Conservation (phyloP, 2,113 vertebrate species). For the Zapornia atra region DNA sequence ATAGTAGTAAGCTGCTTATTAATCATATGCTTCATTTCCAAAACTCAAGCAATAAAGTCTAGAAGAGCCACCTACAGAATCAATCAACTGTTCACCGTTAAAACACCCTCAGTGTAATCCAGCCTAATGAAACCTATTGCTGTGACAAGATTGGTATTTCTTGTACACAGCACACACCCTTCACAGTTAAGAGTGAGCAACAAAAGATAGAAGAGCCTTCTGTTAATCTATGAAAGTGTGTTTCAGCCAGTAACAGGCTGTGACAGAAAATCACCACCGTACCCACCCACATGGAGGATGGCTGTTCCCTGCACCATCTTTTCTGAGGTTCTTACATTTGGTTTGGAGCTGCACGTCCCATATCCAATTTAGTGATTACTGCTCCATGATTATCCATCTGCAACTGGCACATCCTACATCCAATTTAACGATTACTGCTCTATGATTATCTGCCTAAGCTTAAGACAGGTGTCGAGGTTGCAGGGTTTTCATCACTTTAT, state of each 20-base stretch:
- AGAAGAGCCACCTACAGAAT: background rate
- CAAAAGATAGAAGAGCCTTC: background rate
- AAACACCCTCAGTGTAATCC: background rate
- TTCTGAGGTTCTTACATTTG: background rate
- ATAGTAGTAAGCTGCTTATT: background rate
- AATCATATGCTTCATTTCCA: background rate
- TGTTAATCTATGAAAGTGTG: rapidly evolving
- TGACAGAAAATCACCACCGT: background rate
- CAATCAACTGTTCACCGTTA: background rate
- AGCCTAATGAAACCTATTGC: background rate
- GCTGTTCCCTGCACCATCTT: background rate
- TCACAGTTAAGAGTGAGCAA: background rate
- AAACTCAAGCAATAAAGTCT: background rate
- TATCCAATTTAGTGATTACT: background rate
- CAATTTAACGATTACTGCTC: background rate
- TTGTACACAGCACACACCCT: background rate
- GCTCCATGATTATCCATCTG: background rate
- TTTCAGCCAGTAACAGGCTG: background rate
- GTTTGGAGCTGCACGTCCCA: background rate
- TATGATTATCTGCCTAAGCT: background rate
- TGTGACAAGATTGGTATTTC: background rate
- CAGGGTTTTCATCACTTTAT: background rate
- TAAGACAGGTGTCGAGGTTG: background rate
- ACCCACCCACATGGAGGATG: background rate
- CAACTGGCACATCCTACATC: background rate